Percentiles rank a stretch among this genome's conserved stretches.
Conservation (phyloP, 2,797 vertebrate genomes). For the Triplophysa bombifrons region DNA sequence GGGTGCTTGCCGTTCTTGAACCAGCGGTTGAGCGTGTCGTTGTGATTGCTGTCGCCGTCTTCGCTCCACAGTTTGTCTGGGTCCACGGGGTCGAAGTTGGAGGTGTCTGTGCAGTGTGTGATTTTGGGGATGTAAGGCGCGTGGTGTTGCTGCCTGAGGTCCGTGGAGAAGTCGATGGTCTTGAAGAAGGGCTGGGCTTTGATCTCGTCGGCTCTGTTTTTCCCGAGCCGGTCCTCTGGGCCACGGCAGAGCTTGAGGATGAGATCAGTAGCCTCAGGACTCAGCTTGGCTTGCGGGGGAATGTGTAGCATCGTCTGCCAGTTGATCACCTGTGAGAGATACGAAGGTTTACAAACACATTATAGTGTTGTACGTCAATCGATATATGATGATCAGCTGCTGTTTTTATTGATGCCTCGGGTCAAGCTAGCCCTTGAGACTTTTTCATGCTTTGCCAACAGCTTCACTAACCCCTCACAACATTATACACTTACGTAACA, state of each 20-base stretch:
- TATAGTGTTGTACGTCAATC: too few species aligned
- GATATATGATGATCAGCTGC: too few species aligned
- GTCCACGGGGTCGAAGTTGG: constrained; percentile 97
- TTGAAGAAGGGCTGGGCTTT: constrained; percentile 95
- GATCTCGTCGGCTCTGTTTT: constrained; percentile 93
- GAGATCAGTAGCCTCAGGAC: constrained; percentile 91
- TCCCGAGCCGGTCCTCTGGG: constrained; percentile 93
- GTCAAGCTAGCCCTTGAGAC: too few species aligned
- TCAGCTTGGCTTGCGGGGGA: constrained; percentile 88
- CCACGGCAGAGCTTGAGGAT: constrained; percentile 93
- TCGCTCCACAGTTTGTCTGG: constrained; percentile 95
- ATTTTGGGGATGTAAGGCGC: constrained; percentile 96
- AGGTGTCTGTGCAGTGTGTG: constrained; percentile 93
- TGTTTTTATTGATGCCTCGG: too few species aligned
- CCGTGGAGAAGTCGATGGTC: constrained; percentile 90
- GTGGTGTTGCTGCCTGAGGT: constrained; percentile 87
- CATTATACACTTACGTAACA: too few species aligned
- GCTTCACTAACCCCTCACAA: too few species aligned
- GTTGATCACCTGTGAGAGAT: constrained; percentile 87
- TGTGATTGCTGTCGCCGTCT: constrained; percentile 85
- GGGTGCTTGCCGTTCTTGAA: constrained; percentile 96
- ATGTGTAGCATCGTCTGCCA: constrained; percentile 95
- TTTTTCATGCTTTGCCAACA: too few species aligned
- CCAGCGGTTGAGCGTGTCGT: constrained; percentile 92
- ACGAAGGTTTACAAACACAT: neutral